Evolutionary conservation across 2,797 vertebrate species (phyloP).

Genomic region (Dryobates pubescens): DNA sequence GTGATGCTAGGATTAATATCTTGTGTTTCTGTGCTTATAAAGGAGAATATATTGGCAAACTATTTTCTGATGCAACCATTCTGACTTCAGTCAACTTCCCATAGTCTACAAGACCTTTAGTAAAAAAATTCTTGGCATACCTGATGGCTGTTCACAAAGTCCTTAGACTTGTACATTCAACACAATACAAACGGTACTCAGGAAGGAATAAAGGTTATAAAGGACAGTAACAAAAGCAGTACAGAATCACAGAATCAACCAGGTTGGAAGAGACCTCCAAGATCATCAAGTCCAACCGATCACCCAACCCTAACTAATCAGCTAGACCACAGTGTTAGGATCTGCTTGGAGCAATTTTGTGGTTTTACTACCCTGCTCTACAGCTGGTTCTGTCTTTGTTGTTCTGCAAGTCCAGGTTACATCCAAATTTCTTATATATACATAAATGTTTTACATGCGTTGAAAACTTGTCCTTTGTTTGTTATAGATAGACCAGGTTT

Average conservation of each 20-base stretch:
- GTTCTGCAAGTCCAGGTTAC: background rate
- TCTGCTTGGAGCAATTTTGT: background rate
- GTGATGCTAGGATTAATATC: background rate
- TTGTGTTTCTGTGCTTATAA: background rate
- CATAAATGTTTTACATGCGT: background rate
- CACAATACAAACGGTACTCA: background rate
- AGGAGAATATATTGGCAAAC: background rate
- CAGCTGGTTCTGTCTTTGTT: fast-evolving
- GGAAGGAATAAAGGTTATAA: background rate
- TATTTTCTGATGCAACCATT: background rate
- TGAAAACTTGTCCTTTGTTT: background rate
- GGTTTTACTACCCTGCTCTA: background rate
- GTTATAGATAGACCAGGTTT: background rate
- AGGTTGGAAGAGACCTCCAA: no score
- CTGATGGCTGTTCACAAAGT: background rate
- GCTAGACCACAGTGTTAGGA: background rate
- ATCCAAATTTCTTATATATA: background rate
- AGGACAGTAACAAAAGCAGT: background rate
- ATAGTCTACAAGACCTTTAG: background rate
- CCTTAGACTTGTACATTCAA: background rate
- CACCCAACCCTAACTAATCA: no score
- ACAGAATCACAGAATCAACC: no score
- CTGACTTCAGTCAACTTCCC: background rate
- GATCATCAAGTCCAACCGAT: no score
- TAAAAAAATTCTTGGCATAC: background rate